Evolutionary conservation across 2,888 invertebrate genomes (phyloP), one percentile per base, ranked within the genome.

Genomic region (Stenurella melanura): DNA sequence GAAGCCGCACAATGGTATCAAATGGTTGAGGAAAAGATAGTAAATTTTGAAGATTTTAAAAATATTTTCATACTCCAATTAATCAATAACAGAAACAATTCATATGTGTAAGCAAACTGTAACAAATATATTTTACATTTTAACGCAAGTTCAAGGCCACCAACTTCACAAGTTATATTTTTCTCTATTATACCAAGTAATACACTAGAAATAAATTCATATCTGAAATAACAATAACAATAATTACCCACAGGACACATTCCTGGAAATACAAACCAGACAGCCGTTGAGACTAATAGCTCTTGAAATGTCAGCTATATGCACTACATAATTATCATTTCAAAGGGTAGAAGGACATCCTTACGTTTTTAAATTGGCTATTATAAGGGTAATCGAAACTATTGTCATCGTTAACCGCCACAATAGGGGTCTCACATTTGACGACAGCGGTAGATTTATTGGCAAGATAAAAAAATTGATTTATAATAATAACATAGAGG

Each of bases 321-420:
- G n/a, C 50, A 15, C 15, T 50, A 19, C 34, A 67, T 67, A 34
- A 69, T 69, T 60, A 60, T 18, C 26, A 70, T 70, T 50, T 70
- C 21, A 60, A 70, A 73, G 73, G 64, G 64, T 73, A 54, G 19
- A 64, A 21, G 12, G 34, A 56, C 30, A 73, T 64, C 73, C 57
- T 72, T 64, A 34, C 73, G 19, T 30, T 73, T 73, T 73, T 64
- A 73, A 73, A 73, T 73, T 73, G 64, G 68, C 50, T 30, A 26
- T n/a, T 26, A 69, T 70, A 61, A 70, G 74, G 74, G 74, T 74
- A 74, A 74, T 74, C 69, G 60, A 61, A n/a, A 60, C 69, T 61
- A 69, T 69, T 74, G 67, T 74, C 18, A 57, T 18, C 30, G 6
- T 50, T 50, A 50, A 15, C 50, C 50, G 17, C 21, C 54, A 42